Evolutionary conservation across 2,888 invertebrate genomes (phyloP).

Genomic region (Andricus curvator): DNA sequence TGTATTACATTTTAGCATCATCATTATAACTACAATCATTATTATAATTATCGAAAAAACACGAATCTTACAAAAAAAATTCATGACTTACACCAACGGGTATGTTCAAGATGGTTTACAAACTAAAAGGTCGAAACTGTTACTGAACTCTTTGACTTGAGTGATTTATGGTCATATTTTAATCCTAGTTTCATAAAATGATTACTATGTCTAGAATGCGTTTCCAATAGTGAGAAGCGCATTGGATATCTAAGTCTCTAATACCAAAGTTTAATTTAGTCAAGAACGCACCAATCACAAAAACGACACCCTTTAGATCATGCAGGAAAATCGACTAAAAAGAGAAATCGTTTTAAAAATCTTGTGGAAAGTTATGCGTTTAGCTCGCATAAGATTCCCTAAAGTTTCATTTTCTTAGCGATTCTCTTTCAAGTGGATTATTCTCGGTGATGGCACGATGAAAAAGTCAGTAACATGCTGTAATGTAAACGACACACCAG

Average conservation of each 20-base stretch:
- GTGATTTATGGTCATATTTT: conserved; percentile 25
- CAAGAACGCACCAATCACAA: conserved; percentile 34
- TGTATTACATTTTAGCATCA: conserved; percentile 67
- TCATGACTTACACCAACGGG: conserved; percentile 40
- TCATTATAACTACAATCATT: conserved; percentile 53
- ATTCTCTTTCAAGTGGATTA: background rate
- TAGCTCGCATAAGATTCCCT: background rate
- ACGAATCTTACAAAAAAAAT: conserved; percentile 59
- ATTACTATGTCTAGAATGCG: conserved; percentile 62
- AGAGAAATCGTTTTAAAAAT: background rate
- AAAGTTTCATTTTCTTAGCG: background rate
- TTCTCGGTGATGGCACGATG: background rate
- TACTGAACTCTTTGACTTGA: conserved; percentile 15
- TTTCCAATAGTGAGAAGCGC: background rate
- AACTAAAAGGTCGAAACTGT: conserved; percentile 49
- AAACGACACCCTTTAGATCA: background rate
- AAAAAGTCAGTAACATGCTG: background rate
- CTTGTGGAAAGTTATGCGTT: background rate
- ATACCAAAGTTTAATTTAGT: conserved; percentile 36
- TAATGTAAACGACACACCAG: background rate
- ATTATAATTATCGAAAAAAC: conserved; percentile 61
- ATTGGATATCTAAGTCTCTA: conserved; percentile 33
- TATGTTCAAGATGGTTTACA: conserved; percentile 52
- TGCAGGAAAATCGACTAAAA: background rate
- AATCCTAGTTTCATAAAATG: conserved; percentile 70